Percentiles rank a stretch among this genome's conserved stretches.
Conservation (phyloP, 2,797 vertebrate species). For the Dermochelys coriacea region DNA sequence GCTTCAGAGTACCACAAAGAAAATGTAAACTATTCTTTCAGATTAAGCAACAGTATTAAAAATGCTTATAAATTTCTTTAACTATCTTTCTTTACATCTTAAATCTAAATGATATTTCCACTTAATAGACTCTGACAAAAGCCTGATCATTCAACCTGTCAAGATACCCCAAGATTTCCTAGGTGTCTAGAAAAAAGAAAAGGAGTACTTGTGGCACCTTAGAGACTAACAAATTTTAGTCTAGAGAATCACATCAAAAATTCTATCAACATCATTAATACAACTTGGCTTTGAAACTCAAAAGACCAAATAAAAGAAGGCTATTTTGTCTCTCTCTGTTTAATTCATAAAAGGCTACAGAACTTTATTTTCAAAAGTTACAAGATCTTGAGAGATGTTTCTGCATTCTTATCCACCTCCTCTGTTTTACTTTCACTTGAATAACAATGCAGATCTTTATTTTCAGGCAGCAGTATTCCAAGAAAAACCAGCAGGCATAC, state of each 20-base stretch:
- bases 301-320: not conserved
- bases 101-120: not conserved
- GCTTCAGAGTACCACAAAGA: not conserved
- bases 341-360: not conserved
- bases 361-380: conserved; percentile 30
- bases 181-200: no score
- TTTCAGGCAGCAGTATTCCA: not conserved
- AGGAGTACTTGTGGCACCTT: no score
- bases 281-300: conserved; percentile 8
- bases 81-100: not conserved
- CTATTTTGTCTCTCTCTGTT: not conserved
- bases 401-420: not conserved
- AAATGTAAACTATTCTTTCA: not conserved
- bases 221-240: no score
- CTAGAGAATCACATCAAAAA: conserved; percentile 12
- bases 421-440: not conserved
- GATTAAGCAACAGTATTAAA: not conserved
- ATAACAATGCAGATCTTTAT: not conserved
- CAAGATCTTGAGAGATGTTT: not conserved
- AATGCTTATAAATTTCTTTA: not conserved
- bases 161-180: not conserved
- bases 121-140: not conserved
- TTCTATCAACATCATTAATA: not conserved
- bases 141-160: not conserved
- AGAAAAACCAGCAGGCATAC: not conserved